These are phyloP conservation scores for Dolichallabes microphthalmus DNA, from an alignment of 2,113 vertebrate genomes.

Conservation along the genomic window DNA sequence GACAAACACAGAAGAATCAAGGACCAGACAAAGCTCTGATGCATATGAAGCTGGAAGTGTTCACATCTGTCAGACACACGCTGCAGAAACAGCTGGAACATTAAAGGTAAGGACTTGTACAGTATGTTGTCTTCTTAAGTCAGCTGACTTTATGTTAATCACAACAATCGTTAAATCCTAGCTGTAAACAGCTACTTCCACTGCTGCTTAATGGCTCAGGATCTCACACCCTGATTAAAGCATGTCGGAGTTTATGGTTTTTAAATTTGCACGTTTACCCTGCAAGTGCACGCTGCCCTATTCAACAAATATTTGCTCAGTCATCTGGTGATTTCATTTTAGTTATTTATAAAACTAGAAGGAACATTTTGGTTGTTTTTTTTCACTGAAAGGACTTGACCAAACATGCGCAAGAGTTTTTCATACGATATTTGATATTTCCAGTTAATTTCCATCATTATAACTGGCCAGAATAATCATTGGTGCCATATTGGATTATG, in stretches of 20 bases:
- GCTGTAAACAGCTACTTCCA: not conserved
- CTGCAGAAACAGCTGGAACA: conserved; percentile 47
- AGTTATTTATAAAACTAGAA: not conserved
- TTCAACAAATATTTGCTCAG: not conserved
- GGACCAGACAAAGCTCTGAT: conserved; percentile 15
- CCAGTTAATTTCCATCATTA: not conserved
- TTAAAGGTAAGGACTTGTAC: conserved; percentile 59
- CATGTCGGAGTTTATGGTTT: not conserved
- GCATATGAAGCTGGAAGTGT: conserved; percentile 5
- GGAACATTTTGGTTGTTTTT: not conserved
- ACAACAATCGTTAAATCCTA: not conserved
- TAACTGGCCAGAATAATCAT: not conserved
- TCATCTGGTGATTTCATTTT: not conserved
- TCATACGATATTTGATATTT: not conserved
- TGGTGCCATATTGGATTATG: no score
- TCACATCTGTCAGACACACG: not conserved
- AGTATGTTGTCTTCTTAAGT: not conserved
- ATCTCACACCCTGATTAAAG: not conserved
- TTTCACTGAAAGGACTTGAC: not conserved
- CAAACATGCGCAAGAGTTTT: not conserved
- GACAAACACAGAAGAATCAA: not conserved
- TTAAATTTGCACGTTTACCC: not conserved
- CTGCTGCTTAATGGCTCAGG: not conserved
- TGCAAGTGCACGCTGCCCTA: not conserved
- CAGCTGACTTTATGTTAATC: not conserved